Evolutionary conservation across 2,797 vertebrate genomes (phyloP), one percentile per base, ranked within the genome.

Genomic region (Apogon talboti): DNA sequence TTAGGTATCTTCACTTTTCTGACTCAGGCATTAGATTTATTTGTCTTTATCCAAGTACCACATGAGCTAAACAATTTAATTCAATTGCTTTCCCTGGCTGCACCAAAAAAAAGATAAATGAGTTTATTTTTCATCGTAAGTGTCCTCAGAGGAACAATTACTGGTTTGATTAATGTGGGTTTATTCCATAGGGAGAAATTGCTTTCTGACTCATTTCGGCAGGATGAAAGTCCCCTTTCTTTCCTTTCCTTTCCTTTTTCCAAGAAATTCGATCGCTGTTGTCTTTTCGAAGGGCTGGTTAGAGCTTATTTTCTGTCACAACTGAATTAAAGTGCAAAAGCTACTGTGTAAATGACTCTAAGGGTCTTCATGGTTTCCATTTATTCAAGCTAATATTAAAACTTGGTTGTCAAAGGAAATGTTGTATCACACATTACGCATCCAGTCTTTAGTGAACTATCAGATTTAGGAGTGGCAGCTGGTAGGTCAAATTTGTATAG

Each of bases 351-450:
- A 43, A 49, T 48, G 12, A 45, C 28, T 35, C 3, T 0, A n/a
- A 46, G 18, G 28, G 42, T 66, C 33, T 48, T 10, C 40, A 3
- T 50, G 62, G 64, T 66, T 68, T 66, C 41, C 2, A 18, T 69
- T 59, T 33, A 24, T 75, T 67, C 6, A 53, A 28, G 4, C 13
- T 2, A 14, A 18, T n/a, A 14, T 57, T 70, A 19, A 54, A 45
- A 15, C 2, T 24, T 72, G 78, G 84, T 90, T 92, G 91, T 88
- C 90, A 92, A 89, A 87, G 88, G 87, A 89, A 91, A 89, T 86
- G 6, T 53, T 57, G 15, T n/a, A n/a, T 8, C 10, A 7, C 6
- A 42, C n/a, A n/a, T n/a, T 7, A 11, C 11, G 11, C 10, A 44
- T 18, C 33, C 7, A 9, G 10, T 8, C 33, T 35, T 35, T 35